Percentiles rank a stretch among this genome's conserved stretches.
These are phyloP conservation scores for Anaspis maculata DNA, from an alignment of 2,888 invertebrate genomes.

Conservation along the genomic window DNA sequence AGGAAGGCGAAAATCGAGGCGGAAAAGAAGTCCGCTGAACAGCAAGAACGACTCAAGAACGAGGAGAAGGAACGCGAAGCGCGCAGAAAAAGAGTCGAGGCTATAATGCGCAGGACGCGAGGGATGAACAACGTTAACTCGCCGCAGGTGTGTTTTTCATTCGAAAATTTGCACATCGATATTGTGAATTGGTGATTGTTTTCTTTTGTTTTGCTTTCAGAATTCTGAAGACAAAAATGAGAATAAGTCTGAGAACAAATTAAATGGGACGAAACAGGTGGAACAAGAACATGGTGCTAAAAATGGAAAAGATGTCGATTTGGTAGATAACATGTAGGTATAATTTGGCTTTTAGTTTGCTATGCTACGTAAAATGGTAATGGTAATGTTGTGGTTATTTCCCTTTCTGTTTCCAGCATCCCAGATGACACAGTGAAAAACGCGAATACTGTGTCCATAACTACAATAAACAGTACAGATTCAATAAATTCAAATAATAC, in stretches of 20 bases:
- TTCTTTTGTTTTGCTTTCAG: slow-evolving; percentile 23
- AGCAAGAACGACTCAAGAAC: slow-evolving; percentile 70
- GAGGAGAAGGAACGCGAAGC: slow-evolving; percentile 87
- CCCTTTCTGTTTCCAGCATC: slow-evolving; percentile 33
- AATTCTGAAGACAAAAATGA: slow-evolving; percentile 33
- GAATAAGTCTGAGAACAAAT: slow-evolving; percentile 32
- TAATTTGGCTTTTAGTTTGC: slow-evolving; percentile 8
- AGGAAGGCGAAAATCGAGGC: slow-evolving; percentile 77
- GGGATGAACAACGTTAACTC: slow-evolving; percentile 38
- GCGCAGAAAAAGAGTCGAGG: slow-evolving; percentile 83
- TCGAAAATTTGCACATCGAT: too few species aligned
- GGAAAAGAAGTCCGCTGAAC: slow-evolving; percentile 72
- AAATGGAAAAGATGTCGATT: slow-evolving; percentile 38
- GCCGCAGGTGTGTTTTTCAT: slow-evolving; percentile 20
- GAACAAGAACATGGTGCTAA: slow-evolving; percentile 30
- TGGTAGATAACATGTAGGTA: slow-evolving; percentile 42
- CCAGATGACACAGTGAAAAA: slow-evolving; percentile 40
- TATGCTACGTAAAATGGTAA: too few species aligned
- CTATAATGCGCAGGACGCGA: slow-evolving; percentile 87
- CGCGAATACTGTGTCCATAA: slow-evolving; percentile 39
- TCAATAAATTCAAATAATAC: slow-evolving; percentile 42
- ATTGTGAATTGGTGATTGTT: too few species aligned
- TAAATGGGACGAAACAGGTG: slow-evolving; percentile 35
- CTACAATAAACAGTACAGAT: slow-evolving; percentile 38
- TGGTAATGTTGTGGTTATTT: slow-evolving; percentile 3